phyloP scores from a whole-genome alignment of 2,113 vertebrate genomes.

The Rutilus rutilus region DNA sequence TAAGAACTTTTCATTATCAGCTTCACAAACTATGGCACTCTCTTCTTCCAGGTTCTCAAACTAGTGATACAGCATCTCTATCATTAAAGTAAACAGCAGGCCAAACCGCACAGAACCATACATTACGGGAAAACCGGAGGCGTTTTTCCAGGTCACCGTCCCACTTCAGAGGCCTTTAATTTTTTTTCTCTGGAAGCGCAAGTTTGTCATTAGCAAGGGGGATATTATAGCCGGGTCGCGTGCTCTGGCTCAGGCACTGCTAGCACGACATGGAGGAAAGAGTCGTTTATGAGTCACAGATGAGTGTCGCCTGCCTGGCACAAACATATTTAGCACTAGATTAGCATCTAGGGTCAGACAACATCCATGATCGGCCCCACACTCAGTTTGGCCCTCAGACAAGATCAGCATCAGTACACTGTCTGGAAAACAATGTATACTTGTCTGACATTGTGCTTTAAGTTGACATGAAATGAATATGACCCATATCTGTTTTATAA shows the following conservation, averaged over 20 bases:
- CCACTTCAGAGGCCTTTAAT: slow-evolving; percentile 66
- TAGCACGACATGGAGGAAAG: slow-evolving; percentile 57
- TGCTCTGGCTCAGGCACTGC: slow-evolving; percentile 50
- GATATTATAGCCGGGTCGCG: slow-evolving; percentile 58
- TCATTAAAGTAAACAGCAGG: slow-evolving; percentile 61
- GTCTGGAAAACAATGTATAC: background rate
- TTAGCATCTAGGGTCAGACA: slow-evolving; percentile 50
- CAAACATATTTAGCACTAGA: slow-evolving; percentile 50
- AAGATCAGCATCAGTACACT: background rate
- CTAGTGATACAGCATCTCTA: slow-evolving; percentile 58
- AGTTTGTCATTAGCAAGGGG: slow-evolving; percentile 68
- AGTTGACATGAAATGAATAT: too few species aligned
- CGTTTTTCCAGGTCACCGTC: slow-evolving; percentile 67
- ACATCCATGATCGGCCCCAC: slow-evolving; percentile 25
- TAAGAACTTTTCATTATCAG: background rate
- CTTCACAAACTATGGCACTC: background rate
- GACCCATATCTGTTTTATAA: too few species aligned
- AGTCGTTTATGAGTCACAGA: slow-evolving; percentile 65
- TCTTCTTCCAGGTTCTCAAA: slow-evolving; percentile 20
- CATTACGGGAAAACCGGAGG: slow-evolving; percentile 63
- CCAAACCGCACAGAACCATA: slow-evolving; percentile 58
- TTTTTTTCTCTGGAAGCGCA: slow-evolving; percentile 58
- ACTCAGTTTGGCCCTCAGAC: background rate
- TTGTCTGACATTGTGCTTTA: background rate
- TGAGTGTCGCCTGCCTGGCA: slow-evolving; percentile 47